Percentiles rank a stretch among this genome's conserved stretches.
Evolutionary conservation across 2,113 vertebrate genomes (phyloP).

Genomic region (Apodemus sylvaticus): DNA sequence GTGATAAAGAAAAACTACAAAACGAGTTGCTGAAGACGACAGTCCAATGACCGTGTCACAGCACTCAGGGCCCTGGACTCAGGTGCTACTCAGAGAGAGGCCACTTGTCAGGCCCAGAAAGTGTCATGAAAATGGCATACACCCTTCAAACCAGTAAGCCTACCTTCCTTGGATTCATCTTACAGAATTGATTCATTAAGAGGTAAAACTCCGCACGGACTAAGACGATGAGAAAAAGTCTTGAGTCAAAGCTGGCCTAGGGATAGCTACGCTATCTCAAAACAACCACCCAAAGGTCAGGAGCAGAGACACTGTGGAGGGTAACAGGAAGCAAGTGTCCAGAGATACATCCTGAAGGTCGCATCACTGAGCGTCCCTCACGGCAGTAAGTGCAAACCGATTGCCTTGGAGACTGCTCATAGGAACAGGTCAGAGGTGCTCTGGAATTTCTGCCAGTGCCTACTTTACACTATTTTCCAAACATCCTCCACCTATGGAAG

Average conservation of each 20-base stretch:
- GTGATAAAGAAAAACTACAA: slow-evolving; percentile 20
- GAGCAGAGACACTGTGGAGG: background rate
- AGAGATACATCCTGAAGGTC: background rate
- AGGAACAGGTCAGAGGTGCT: background rate
- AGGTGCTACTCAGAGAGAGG: background rate
- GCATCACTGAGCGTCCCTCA: too few relatives aligned
- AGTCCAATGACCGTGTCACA: background rate
- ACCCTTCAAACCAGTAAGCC: background rate
- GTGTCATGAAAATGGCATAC: background rate
- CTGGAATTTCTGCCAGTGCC: background rate
- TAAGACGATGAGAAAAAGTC: background rate
- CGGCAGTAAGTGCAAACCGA: background rate
- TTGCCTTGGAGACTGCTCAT: background rate
- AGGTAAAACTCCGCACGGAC: background rate
- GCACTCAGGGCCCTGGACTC: background rate
- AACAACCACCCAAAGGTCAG: background rate
- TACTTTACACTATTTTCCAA: background rate
- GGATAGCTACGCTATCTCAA: background rate
- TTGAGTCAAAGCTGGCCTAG: background rate
- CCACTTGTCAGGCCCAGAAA: background rate
- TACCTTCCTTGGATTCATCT: background rate
- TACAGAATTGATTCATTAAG: background rate
- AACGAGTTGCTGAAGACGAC: background rate
- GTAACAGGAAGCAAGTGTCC: background rate
- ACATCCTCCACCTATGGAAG: background rate